phyloP scores from a whole-genome alignment of 2,113 vertebrate species.

The Brachypteracias leptosomus region DNA sequence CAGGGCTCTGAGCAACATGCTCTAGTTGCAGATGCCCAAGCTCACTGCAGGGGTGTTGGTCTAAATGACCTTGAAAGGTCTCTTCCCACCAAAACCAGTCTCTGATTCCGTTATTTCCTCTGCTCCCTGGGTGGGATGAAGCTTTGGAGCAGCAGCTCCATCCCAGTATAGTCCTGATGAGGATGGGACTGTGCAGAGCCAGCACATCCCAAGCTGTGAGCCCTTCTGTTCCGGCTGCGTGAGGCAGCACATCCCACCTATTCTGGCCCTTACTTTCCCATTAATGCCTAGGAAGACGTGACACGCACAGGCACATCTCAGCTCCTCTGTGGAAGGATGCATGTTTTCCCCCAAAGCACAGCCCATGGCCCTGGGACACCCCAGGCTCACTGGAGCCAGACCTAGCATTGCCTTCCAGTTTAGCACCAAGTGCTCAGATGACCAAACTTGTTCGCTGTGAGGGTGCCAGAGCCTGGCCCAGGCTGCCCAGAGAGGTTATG shows the following conservation, averaged over 20 bases:
- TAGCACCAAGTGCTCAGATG: not conserved
- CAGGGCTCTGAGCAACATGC: not conserved
- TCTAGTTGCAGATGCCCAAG: not conserved
- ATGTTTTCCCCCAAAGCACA: not conserved
- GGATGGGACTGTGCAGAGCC: not conserved
- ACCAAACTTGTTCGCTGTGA: not conserved
- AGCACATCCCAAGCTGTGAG: not conserved
- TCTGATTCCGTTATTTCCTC: not conserved
- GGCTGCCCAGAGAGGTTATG: no score
- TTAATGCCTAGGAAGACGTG: rapidly evolving
- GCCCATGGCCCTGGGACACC: not conserved
- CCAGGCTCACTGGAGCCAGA: not conserved
- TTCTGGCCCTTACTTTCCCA: not conserved
- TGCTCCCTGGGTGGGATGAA: not conserved
- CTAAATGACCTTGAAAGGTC: not conserved
- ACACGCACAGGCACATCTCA: rapidly evolving
- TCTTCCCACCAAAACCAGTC: not conserved
- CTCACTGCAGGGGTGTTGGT: not conserved
- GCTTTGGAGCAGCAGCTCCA: not conserved
- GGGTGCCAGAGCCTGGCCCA: no score
- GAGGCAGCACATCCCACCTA: not conserved
- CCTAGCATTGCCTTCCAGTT: not conserved
- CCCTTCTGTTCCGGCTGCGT: not conserved
- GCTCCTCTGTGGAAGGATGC: rapidly evolving
- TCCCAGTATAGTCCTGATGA: not conserved